These are phyloP conservation scores for Plutomurus gul DNA, from an alignment of 1,140 invertebrate species.

Conservation along the genomic window DNA sequence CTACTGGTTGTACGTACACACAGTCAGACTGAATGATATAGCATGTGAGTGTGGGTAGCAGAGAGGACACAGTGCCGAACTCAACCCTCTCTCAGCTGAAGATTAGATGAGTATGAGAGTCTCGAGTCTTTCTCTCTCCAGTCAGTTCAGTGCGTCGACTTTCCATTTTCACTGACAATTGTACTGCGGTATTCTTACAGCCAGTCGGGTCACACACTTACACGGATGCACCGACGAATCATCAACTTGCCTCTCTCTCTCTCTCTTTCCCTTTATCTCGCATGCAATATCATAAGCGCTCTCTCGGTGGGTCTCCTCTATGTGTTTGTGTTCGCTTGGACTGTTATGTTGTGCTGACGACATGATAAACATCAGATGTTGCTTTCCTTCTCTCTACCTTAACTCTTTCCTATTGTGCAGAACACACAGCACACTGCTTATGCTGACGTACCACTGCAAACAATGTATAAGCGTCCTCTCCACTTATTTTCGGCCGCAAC, in stretches of 20 bases:
- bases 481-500: background rate
- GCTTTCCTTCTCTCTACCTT: background rate
- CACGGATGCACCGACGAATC: background rate
- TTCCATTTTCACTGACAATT: background rate
- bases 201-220: constrained; percentile 2
- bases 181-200: background rate
- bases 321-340: background rate
- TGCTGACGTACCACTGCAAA: no score
- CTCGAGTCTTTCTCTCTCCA: background rate
- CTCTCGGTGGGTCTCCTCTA: background rate
- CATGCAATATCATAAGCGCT: background rate
- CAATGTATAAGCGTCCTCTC: background rate
- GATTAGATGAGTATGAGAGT: constrained; percentile 29
- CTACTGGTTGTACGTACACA: background rate
- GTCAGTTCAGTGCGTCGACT: background rate
- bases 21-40: background rate
- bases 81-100: constrained; percentile 4
- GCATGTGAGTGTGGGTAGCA: background rate
- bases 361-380: constrained; percentile 11
- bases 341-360: background rate
- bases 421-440: no score
- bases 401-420: no score
- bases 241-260: background rate
- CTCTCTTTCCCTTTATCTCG: background rate
- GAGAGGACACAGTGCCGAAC: background rate